Base-by-base conservation (phyloP, 2,797 vertebrate species). In the Onychomys torridus region DNA sequence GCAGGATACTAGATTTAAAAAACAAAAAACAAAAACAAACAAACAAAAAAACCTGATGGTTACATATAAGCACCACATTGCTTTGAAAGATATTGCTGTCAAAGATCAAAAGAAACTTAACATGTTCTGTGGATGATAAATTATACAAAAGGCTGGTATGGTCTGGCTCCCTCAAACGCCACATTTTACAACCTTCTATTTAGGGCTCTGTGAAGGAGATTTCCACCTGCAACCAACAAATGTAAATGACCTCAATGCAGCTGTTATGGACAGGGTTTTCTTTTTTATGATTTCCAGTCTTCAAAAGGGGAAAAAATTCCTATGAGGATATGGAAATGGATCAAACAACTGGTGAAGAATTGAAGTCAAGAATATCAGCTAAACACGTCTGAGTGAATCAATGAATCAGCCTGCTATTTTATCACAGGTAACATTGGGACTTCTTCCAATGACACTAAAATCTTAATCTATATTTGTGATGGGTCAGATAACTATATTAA, bases 101-200 rank as follows among this genome's bases (percentile, higher is more conserved):
- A 96, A 86, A 96, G 97, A 98, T 97, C 95, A 97, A 97, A 97
- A 97, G 96, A 95, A 96, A 73, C 95, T 96, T 92, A 82, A 94
- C 86, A 75, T 12, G 27, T 75, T 92, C 85, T 90, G 67, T 86
- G 67, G 82, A 96, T 95, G 97, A 98, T 96, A 97, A 95, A 97
- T 97, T 96, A 97, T 93, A 96, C 90, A 90, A 97, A 96, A 97
- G 89, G 29, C 92, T 93, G 82, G 77, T 85, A 94, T 71, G 52
- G 95, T 96, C 81, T 95, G 89, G 86, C 92, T 95, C 23, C 85
- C 96, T 95, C 94, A 96, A 96, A 96, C 95, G 96, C 92, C 86
- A 91, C 40, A 91, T 97, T 97, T 97, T 97, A 97, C 96, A 96
- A 87, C 89, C n/a, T 95, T 95, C 97, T 97, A 91, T 96, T 96